Base-by-base conservation (phyloP, 2,113 vertebrate genomes). In the Ursus arctos region DNA sequence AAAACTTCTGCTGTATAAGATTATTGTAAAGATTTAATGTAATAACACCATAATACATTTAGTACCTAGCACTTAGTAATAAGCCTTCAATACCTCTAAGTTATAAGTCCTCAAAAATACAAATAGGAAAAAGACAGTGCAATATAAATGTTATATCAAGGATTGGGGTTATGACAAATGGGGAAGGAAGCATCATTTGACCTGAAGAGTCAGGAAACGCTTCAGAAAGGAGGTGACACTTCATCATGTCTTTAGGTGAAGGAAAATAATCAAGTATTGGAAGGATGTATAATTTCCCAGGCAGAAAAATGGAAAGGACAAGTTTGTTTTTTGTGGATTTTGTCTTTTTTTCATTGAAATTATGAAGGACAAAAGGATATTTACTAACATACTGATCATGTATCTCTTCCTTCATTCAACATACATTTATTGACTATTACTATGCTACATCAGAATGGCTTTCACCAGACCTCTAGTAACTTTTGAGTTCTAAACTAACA, bases 271-370 rank as follows among this genome's bases (percentile, higher is more conserved):
- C 36, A 69, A 76, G 16, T 8, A 86, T 40, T 16, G 79, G 51
- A 87, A 91, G 40, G 76, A 33, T 43, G 6, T 55, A 16, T 49
- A 63, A 81, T 77, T 95, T 89, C 65, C 40, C 18, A 89, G 28
- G 10, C 13, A 95, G 72, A 65, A 81, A 91, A 93, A 76, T 21
- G 3, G 61, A 94, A 95, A 87, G 19, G 36, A 74, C 40, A 63
- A 15, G 8, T 79, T 87, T 53, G 18, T 1, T 83, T 51, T 85
- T 26, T 18, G 47, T 61, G 49, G 13, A 91, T 74, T 55, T 53
- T 96, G 72, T 10, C 40, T 96, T 89, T 40, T 36, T 81, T 33
- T 5, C 63, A 77, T 2, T 79, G 67, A 92, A 97, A 87, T 77
- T 33, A 16, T 65, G 28, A 76, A 93, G 18, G 22, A 81, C 28